A percentile compares a stretch with the other conserved stretches of the same genome.
These are phyloP conservation scores for Diaphora mendica DNA, from an alignment of 2,888 invertebrate genomes.

Conservation along the genomic window DNA sequence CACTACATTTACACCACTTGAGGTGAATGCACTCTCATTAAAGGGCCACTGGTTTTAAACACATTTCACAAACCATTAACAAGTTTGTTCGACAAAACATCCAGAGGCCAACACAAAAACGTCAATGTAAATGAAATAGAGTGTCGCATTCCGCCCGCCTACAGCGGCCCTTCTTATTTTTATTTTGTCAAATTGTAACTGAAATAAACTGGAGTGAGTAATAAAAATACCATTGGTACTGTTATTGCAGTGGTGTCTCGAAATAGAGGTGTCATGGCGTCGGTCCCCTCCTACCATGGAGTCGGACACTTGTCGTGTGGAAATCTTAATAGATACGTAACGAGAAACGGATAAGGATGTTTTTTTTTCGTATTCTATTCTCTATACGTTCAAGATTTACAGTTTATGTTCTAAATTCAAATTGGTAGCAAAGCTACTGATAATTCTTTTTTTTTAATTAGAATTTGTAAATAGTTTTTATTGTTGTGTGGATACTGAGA, in stretches of 20 bases:
- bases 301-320: conserved; percentile 51
- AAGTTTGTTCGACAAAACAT: conserved; percentile 22
- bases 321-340: conserved; percentile 56
- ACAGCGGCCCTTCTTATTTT: conserved; percentile 79
- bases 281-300: conserved; percentile 53
- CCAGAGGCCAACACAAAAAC: conserved; percentile 23
- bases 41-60: conserved; percentile 76
- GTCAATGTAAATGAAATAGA: conserved; percentile 57
- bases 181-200: conserved; percentile 86
- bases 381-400: conserved; percentile 5
- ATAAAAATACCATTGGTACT: conserved; percentile 85
- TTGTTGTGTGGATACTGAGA: neutral
- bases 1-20: conserved; percentile 71
- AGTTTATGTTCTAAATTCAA: neutral
- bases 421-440: neutral
- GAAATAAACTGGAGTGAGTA: conserved; percentile 83
- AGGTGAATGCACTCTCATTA: conserved; percentile 84
- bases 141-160: conserved; percentile 69
- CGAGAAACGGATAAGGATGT: conserved; percentile 46
- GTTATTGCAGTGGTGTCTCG: conserved; percentile 77
- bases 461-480: neutral
- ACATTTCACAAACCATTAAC: conserved; percentile 59
- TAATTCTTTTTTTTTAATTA: neutral
- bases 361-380: conserved; percentile 30
- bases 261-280: conserved; percentile 75